These are phyloP conservation scores for Rallus crepitans DNA, from an alignment of 2,797 vertebrate species.

Conservation along the genomic window DNA sequence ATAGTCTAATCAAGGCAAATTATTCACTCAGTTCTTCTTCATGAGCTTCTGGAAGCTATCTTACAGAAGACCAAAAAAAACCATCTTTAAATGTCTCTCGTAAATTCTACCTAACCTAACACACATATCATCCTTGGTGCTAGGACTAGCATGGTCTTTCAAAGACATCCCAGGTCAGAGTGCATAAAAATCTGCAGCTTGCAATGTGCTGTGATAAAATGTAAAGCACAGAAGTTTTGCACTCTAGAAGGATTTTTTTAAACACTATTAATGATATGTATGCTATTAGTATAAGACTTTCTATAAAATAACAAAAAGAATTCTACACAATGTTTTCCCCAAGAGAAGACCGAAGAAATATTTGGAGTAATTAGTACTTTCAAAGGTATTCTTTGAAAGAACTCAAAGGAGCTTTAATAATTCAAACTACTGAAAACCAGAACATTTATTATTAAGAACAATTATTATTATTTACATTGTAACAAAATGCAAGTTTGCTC, in stretches of 20 bases:
- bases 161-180: not conserved
- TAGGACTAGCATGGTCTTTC: not conserved
- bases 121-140: not conserved
- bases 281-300: not conserved
- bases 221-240: not conserved
- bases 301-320: not conserved
- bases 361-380: not conserved
- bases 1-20: not conserved
- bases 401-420: not conserved
- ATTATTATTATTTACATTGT: not conserved
- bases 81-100: not conserved
- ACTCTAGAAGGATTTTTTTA: not conserved
- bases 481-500: not conserved
- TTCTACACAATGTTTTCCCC: not conserved
- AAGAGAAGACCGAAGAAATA: not conserved
- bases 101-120: not conserved
- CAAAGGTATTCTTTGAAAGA: not conserved
- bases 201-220: not conserved
- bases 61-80: not conserved
- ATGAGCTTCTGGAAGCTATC: not conserved
- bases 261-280: not conserved
- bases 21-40: not conserved
- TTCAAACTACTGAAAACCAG: not conserved
- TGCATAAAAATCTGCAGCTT: not conserved
- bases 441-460: not conserved